Evolutionary conservation across 1,140 invertebrate genomes (phyloP).

Genomic region (Aphis gossypii): DNA sequence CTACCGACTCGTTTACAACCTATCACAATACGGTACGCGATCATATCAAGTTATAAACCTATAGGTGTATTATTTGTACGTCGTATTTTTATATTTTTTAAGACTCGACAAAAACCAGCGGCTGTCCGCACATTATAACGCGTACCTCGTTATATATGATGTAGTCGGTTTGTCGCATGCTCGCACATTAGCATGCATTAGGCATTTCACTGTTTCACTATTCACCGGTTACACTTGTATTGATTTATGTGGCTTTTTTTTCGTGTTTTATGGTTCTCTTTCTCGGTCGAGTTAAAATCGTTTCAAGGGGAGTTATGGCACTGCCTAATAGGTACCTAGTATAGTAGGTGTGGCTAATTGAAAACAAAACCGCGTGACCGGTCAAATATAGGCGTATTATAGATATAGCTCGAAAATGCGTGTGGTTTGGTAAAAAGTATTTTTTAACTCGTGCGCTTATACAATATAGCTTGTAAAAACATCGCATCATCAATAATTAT

Average conservation of each 20-base stretch:
- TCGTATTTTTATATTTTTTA: background rate
- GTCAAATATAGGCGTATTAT: background rate
- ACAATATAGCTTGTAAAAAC: background rate
- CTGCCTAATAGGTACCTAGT: background rate
- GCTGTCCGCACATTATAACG: background rate
- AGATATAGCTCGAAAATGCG: background rate
- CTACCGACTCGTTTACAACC: too few species aligned
- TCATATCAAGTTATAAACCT: too few species aligned
- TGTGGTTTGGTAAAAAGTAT: background rate
- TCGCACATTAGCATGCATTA: background rate
- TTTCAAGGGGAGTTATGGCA: background rate
- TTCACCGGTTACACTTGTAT: background rate
- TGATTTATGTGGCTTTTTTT: background rate
- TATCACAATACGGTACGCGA: too few species aligned
- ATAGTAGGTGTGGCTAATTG: slow-evolving; percentile 6
- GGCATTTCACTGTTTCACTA: background rate
- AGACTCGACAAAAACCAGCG: background rate
- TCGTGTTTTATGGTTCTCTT: slow-evolving; percentile 2
- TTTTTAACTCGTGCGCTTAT: background rate
- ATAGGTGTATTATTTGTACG: background rate
- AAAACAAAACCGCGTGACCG: slow-evolving; percentile 33
- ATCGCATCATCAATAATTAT: background rate
- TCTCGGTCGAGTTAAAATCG: background rate
- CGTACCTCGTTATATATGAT: background rate
- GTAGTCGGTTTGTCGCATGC: background rate